Percentiles rank a stretch among this genome's conserved stretches.
phyloP scores from a whole-genome alignment of 2,113 vertebrate species.

The Psettodes erumei region DNA sequence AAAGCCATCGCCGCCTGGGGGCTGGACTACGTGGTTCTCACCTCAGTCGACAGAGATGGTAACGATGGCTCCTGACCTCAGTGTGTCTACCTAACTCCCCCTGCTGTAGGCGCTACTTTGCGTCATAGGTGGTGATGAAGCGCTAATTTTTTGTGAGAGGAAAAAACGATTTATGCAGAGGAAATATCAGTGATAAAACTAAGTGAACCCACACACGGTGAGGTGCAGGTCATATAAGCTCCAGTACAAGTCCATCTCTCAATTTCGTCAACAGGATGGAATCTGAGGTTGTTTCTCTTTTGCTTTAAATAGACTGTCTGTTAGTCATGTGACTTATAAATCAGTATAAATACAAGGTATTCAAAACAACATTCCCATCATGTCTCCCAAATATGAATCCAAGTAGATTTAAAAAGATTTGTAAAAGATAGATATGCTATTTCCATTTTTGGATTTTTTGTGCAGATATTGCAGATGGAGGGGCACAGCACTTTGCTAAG shows the following conservation, averaged over 20 bases:
- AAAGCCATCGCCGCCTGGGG: conserved; percentile 94
- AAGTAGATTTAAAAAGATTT: neutral
- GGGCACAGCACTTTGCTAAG: conserved; percentile 92
- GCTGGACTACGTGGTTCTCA: conserved; percentile 98
- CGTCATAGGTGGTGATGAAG: neutral
- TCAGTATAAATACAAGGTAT: neutral
- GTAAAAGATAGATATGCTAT: neutral
- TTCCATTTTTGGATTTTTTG: neutral
- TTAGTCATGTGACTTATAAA: neutral
- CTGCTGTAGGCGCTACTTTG: neutral
- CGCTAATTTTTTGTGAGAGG: neutral
- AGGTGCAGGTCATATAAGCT: neutral
- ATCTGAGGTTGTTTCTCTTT: neutral
- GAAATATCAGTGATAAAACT: too few relatives aligned
- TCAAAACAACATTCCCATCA: neutral
- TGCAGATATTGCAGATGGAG: conserved; percentile 92
- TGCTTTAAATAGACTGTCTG: neutral
- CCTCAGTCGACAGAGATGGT: conserved; percentile 98
- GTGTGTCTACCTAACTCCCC: neutral
- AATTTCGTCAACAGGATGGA: neutral
- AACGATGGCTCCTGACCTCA: neutral
- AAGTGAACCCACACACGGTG: neutral
- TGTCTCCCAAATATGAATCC: neutral
- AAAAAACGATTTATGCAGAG: too few relatives aligned
- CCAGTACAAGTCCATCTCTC: neutral